Conservation (phyloP, 1,140 invertebrate genomes). For the Oppia nitens region DNA sequence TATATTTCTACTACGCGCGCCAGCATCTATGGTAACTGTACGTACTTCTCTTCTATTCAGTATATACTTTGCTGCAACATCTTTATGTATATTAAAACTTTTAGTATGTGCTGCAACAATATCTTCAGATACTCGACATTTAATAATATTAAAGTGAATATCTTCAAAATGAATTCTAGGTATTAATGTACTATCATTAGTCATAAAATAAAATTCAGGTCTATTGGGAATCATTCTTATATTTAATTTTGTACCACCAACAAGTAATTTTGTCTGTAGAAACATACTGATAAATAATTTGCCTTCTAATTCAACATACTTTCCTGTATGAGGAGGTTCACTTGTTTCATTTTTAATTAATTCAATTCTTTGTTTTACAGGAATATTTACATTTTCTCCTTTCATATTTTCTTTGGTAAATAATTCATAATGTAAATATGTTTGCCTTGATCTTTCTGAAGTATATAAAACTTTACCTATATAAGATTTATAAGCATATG, state of each 20-base stretch:
- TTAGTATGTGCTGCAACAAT: slow-evolving; percentile 13
- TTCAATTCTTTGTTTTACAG: too few species aligned
- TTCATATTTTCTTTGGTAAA: too few species aligned
- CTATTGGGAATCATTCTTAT: neutral
- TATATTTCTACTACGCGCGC: slow-evolving; percentile 13
- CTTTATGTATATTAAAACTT: slow-evolving; percentile 9
- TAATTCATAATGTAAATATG: too few species aligned
- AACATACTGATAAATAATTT: slow-evolving; percentile 17
- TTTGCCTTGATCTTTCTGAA: slow-evolving; percentile 26
- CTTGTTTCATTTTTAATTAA: too few species aligned
- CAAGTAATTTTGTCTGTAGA: slow-evolving; percentile 12
- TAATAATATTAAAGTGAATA: neutral
- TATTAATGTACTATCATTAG: neutral
- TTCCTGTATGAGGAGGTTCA: slow-evolving; percentile 19
- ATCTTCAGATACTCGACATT: neutral
- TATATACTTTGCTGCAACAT: slow-evolving; percentile 5
- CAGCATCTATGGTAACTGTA: slow-evolving; percentile 14
- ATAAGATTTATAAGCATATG: slow-evolving; percentile 31
- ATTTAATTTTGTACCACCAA: slow-evolving; percentile 14
- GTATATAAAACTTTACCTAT: slow-evolving; percentile 31
- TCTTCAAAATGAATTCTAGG: neutral
- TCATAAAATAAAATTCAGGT: neutral
- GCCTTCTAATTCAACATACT: slow-evolving; percentile 21
- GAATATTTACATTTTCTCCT: slow-evolving; percentile 18
- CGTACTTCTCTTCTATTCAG: slow-evolving; percentile 17